phyloP scores from a whole-genome alignment of 2,888 invertebrate genomes.

The Resseliella maxima region DNA sequence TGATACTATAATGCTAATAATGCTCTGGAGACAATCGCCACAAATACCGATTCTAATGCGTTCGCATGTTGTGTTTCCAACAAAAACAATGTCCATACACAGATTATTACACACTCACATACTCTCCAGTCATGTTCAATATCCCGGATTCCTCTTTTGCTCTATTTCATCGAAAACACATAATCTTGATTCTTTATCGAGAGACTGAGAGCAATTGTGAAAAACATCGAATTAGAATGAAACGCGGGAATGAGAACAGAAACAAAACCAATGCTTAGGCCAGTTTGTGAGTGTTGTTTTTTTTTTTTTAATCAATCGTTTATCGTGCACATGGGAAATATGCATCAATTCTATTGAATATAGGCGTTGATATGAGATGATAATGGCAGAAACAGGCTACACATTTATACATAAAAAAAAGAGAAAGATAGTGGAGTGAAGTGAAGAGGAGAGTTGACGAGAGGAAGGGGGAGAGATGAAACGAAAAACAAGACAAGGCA shows the following conservation, averaged over 20 bases:
- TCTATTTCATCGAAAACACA: not conserved
- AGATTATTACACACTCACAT: too few species aligned
- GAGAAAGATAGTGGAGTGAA: not conserved
- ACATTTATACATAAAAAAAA: too few species aligned
- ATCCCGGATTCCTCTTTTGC: not conserved
- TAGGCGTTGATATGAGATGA: not conserved
- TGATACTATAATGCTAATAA: constrained; percentile 49
- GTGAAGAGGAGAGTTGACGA: not conserved
- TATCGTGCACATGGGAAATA: constrained; percentile 52
- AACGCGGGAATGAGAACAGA: not conserved
- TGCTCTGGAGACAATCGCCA: constrained; percentile 44
- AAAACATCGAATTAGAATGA: not conserved
- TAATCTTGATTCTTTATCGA: not conserved
- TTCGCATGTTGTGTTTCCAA: constrained; percentile 12
- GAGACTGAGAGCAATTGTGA: not conserved
- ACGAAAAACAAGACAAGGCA: not conserved
- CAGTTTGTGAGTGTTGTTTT: not conserved
- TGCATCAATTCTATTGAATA: constrained; percentile 39
- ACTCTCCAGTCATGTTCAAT: not conserved
- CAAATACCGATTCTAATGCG: constrained; percentile 1
- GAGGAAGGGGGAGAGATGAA: not conserved
- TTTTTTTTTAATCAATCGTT: constrained; percentile 39
- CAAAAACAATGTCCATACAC: too few species aligned
- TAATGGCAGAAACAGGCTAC: not conserved
- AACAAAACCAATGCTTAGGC: not conserved